Evolutionary conservation across 2,113 vertebrate genomes (phyloP).

Genomic region (Melanotaenia duboulayi): DNA sequence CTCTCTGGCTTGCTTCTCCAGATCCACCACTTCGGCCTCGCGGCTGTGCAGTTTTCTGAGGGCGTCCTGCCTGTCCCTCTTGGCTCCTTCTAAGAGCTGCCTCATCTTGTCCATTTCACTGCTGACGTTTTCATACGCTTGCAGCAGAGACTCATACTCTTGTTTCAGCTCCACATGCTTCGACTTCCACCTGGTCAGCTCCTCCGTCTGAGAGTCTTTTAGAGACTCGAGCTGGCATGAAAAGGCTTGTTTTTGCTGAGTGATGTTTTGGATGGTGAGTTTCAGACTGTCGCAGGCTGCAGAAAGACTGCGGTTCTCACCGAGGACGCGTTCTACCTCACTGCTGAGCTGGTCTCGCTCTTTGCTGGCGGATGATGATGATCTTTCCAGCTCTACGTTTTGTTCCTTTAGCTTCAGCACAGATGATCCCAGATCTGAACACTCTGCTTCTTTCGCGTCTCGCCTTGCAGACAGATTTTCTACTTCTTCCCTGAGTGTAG

Average conservation of each 20-base stretch:
- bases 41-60: constrained; percentile 74
- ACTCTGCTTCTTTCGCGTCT: constrained; percentile 70
- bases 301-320: constrained; percentile 86
- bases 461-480: constrained; percentile 71
- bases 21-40: constrained; percentile 75
- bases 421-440: constrained; percentile 61
- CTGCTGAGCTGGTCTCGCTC: constrained; percentile 74
- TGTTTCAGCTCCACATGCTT: constrained; percentile 88
- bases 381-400: constrained; percentile 65
- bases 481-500: constrained; percentile 77
- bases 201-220: constrained; percentile 88
- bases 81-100: constrained; percentile 83
- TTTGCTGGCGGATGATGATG: constrained; percentile 10
- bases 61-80: constrained; percentile 86
- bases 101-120: constrained; percentile 91
- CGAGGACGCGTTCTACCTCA: constrained; percentile 78
- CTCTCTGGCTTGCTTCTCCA: constrained; percentile 74
- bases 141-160: constrained; percentile 89
- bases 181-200: constrained; percentile 89
- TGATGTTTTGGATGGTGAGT: constrained; percentile 88
- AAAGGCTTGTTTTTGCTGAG: constrained; percentile 90
- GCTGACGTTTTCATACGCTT: constrained; percentile 89
- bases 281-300: constrained; percentile 90
- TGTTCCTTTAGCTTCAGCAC: constrained; percentile 69
- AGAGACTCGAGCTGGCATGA: constrained; percentile 89